These are phyloP conservation scores for Crotalus tigris DNA, from an alignment of 2,113 vertebrate genomes.

Conservation along the genomic window DNA sequence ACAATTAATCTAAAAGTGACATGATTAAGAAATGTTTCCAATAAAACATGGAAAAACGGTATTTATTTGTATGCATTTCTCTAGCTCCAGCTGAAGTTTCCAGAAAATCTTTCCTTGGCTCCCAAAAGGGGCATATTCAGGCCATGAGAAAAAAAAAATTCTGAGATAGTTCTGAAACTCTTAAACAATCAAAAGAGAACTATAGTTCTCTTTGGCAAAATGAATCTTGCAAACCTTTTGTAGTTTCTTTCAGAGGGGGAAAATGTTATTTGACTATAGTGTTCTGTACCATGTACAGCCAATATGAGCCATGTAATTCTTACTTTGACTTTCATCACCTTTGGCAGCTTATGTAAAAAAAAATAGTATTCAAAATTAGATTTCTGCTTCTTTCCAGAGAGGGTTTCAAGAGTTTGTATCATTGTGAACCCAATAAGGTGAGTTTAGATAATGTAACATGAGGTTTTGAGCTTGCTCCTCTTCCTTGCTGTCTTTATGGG, in stretches of 20 bases:
- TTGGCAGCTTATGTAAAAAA: too few species aligned
- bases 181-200: neutral
- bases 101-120: conserved; percentile 25
- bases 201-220: neutral
- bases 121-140: conserved; percentile 16
- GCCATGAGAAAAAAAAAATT: neutral
- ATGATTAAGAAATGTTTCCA: conserved; percentile 74
- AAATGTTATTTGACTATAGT: neutral
- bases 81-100: conserved; percentile 10
- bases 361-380: neutral
- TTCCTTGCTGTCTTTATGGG: neutral
- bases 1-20: conserved; percentile 79
- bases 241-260: too few species aligned
- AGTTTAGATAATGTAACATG: neutral
- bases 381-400: neutral
- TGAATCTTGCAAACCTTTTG: too few species aligned
- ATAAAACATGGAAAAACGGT: conserved; percentile 52
- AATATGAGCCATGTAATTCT: neutral
- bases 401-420: neutral
- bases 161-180: neutral
- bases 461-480: neutral
- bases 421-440: neutral
- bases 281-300: neutral
- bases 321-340: neutral
- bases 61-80: conserved; percentile 46